Percentiles rank a stretch among this genome's conserved stretches.
phyloP scores from a whole-genome alignment of 2,888 invertebrate species.

The Drosophila kambysellisi region DNA sequence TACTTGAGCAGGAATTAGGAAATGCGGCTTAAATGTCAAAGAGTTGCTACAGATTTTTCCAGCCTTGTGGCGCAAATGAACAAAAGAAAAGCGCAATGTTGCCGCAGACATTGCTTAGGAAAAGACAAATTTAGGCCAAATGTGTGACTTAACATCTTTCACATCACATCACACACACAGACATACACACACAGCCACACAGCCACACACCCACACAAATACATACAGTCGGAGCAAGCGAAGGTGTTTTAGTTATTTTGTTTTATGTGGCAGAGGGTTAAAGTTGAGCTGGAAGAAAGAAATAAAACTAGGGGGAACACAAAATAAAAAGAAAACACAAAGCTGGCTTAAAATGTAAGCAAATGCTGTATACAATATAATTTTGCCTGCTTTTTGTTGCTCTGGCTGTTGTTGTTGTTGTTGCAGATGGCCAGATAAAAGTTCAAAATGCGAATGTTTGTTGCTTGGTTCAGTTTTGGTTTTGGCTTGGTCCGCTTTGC shows the following conservation, averaged over 20 bases:
- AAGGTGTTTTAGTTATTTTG: conserved; percentile 62
- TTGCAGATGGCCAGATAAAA: conserved; percentile 77
- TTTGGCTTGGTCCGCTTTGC: conserved; percentile 57
- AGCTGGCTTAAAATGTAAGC: conserved; percentile 63
- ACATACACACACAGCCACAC: conserved; percentile 40
- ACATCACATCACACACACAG: conserved; percentile 58
- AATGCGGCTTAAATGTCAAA: conserved; percentile 76
- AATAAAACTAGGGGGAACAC: conserved; percentile 49
- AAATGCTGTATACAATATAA: conserved; percentile 75
- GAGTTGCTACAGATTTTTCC: conserved; percentile 71
- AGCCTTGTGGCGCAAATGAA: conserved; percentile 74
- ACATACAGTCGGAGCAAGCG: conserved; percentile 37
- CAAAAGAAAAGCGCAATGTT: conserved; percentile 66
- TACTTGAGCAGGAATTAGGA: conserved; percentile 73
- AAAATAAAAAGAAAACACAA: conserved; percentile 43
- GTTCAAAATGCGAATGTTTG: conserved; percentile 73
- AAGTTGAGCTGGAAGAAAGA: conserved; percentile 69
- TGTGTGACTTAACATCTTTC: conserved; percentile 81
- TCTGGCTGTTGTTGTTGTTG: conserved; percentile 54
- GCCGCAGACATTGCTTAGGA: conserved; percentile 43
- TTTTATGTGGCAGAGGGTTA: conserved; percentile 72
- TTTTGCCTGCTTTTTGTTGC: conserved; percentile 46
- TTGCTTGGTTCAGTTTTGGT: conserved; percentile 23
- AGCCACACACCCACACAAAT: conserved; percentile 9
- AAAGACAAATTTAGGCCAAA: conserved; percentile 80